Evolutionary conservation across 2,888 invertebrate species (phyloP), one percentile per base, ranked within the genome.

Genomic region (Creontiades dilutus): DNA sequence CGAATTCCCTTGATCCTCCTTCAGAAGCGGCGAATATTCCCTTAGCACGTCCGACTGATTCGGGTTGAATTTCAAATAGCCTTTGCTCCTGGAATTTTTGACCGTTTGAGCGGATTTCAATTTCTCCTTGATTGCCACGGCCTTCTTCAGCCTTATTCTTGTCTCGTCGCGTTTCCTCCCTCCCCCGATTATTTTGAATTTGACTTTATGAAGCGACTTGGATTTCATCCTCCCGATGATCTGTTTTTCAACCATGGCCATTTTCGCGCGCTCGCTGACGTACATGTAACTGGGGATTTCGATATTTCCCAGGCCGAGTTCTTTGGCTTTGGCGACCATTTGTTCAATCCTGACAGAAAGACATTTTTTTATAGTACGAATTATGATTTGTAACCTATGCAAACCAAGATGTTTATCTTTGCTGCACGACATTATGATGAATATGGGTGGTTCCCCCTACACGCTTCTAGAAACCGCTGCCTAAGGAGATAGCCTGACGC

Each of bases 201-300:
- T 12, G 13, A 37, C 46, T 14, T 61, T 19, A 13, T 85, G 57
- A 7, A 28, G 16, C n/a, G 57, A 61, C 16, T 85, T 85, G 9
- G 61, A 9, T 75, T 86, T 86, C 55, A 86, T 23, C 27, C 48
- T 28, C 7, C 88, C 80, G 0, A 47, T 37, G n/a, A 88, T 78
- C 80, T 90, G 89, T 47, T 81, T 89, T 68, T 90, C 89, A n/a
- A 90, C 23, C 27, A 90, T 52, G 9, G 90, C 78, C n/a, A 89
- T n/a, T 48, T 87, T 90, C 0, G 89, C 89, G n/a, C 90, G 57
- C 7, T 89, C 90, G 46, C 86, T 57, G 75, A 82, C 57, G 28
- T 81, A 81, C 19, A 82, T 86, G 28, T 89, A 80, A 1, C 75
- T 89, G 13, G 90, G 89, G 12, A 90, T 23, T 23, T 86, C 52